Conservation (phyloP, 2,797 vertebrate genomes). For the Buceros bicornis region DNA sequence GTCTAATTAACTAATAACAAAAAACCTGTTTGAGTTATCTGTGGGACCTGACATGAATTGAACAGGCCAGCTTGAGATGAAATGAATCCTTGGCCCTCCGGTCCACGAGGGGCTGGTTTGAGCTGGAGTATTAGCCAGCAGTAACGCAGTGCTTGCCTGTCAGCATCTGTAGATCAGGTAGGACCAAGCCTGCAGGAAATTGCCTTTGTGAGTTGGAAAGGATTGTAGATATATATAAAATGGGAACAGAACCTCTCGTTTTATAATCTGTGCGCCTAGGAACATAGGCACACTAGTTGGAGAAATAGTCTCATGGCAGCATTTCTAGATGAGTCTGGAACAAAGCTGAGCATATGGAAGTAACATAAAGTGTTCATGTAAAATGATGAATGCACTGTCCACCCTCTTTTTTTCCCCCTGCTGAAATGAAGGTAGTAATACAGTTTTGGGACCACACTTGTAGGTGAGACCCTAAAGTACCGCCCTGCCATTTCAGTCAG, state of each 20-base stretch:
- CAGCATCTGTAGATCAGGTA: not conserved
- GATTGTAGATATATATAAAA: not conserved
- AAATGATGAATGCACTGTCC: not conserved
- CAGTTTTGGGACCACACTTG: not conserved
- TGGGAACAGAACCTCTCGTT: not conserved
- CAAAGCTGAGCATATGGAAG: not conserved
- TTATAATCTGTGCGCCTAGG: not conserved
- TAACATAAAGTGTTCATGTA: not conserved
- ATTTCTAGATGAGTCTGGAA: not conserved
- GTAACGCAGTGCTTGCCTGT: not conserved
- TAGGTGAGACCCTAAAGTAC: not conserved
- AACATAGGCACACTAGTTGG: not conserved
- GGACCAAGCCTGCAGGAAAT: not conserved
- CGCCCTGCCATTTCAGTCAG: not conserved
- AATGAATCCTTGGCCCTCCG: not conserved
- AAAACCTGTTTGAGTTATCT: not conserved
- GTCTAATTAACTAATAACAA: not conserved
- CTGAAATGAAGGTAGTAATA: not conserved
- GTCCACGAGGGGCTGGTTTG: not conserved
- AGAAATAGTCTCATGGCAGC: not conserved
- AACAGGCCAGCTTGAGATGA: not conserved
- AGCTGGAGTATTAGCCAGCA: not conserved
- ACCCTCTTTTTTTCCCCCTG: too few relatives aligned
- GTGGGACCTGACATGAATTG: not conserved
- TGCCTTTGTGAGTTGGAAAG: not conserved